Conservation (phyloP, 2,113 vertebrate species). For the Cyprinodon tularosa region DNA sequence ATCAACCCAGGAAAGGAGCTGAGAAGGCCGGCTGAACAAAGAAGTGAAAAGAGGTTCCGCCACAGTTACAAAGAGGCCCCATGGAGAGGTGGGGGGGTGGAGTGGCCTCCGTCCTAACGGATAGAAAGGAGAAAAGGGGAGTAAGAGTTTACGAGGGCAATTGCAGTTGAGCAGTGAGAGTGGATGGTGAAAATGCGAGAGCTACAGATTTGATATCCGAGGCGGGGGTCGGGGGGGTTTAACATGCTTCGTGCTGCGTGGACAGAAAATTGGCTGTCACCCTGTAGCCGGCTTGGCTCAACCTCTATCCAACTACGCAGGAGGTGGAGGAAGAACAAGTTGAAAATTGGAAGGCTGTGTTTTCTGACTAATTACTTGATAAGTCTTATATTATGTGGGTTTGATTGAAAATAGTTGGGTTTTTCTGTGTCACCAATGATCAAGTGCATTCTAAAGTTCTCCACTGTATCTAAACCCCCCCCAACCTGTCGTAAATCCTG, state of each 20-base stretch:
- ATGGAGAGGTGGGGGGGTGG: constrained; percentile 77
- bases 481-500: constrained; percentile 1
- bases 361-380: constrained; percentile 70
- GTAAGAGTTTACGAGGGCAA: constrained; percentile 74
- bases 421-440: constrained; percentile 14
- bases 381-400: constrained; percentile 42
- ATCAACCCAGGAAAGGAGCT: constrained; percentile 86
- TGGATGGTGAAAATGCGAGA: constrained; percentile 68
- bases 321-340: constrained; percentile 64
- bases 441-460: not conserved
- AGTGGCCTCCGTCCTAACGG: constrained; percentile 67
- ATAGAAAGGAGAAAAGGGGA: constrained; percentile 76
- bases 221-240: constrained; percentile 70
- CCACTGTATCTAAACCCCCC: not conserved
- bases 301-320: constrained; percentile 71
- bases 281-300: constrained; percentile 68
- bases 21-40: constrained; percentile 91
- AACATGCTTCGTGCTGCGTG: constrained; percentile 71
- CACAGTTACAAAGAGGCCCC: constrained; percentile 85
- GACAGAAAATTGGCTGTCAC: constrained; percentile 77
- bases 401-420: constrained; percentile 39
- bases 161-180: constrained; percentile 71
- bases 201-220: constrained; percentile 79
- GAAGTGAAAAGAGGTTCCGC: constrained; percentile 88
- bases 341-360: constrained; percentile 60